Base-by-base conservation (phyloP, 2,888 invertebrate species). In the Tyria jacobaeae region DNA sequence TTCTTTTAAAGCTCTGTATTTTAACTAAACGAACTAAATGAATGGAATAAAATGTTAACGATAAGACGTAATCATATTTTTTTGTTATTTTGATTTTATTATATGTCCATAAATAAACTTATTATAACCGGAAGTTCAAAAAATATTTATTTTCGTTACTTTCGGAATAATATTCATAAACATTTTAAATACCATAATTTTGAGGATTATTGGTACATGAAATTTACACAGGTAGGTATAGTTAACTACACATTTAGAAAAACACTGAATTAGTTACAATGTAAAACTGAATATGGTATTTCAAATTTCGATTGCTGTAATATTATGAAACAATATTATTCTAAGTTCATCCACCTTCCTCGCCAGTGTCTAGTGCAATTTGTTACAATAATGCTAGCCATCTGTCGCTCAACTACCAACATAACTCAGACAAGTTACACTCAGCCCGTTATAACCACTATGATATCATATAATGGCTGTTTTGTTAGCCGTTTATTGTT, bases 331-430 rank as follows among this genome's bases (percentile, higher is more conserved):
- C 50, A 69, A 70, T 72, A 72, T 70, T 70, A 71, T 75, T 71
- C 75, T 60, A 73, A 75, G 91, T 88, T 89, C 89, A 85, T 83
- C 77, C 81, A 90, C 90, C 89, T 89, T 76, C 66, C 66, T 47
- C 76, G 73, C 70, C 80, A 76, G 75, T 84, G 91, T 91, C 91
- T 91, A 80, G 80, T 72, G 85, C 88, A 78, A 92, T 93, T 89
- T 86, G 87, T 92, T 89, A 90, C 85, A 79, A 86, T 92, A 92
- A 93, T 92, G 89, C 82, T 68, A 74, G 89, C 91, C 90, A 92
- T 93, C 89, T 90, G 90, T 92, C 90, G 88, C 82, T 83, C 79
- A 81, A 76, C 83, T 80, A 80, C 77, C 80, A 60, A 69, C 62
- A 78, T 77, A 66, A 78, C 80, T 85, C 82, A 81, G 72, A 75